Conservation (phyloP, 35 echinoderm and acorn worm species). For the Ophiothrix spiculata region DNA sequence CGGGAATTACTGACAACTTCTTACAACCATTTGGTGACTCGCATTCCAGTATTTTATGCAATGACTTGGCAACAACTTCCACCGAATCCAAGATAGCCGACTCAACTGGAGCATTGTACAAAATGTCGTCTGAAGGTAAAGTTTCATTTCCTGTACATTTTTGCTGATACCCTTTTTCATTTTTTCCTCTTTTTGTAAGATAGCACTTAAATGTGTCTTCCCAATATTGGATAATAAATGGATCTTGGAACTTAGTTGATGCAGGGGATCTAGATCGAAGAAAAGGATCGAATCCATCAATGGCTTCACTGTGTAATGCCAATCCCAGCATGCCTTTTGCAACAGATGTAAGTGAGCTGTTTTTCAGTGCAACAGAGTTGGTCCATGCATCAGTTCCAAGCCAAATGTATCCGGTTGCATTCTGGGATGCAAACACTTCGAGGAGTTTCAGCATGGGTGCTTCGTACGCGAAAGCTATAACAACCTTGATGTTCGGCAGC, state of each 20-base stretch:
- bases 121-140: slow-evolving; percentile 19
- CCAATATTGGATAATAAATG: slow-evolving; percentile 81
- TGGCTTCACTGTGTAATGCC: slow-evolving; percentile 1
- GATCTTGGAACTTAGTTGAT: slow-evolving; percentile 31
- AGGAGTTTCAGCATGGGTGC: slow-evolving; percentile 61
- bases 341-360: slow-evolving; percentile 32
- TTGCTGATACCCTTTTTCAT: background rate
- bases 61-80: slow-evolving; percentile 48
- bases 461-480: slow-evolving; percentile 73
- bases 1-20: background rate
- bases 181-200: background rate
- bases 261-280: slow-evolving; percentile 14
- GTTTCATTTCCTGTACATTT: slow-evolving; percentile 47
- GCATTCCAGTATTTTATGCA: slow-evolving; percentile 48
- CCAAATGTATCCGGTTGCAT: slow-evolving; percentile 68
- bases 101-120: slow-evolving; percentile 22
- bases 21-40: slow-evolving; percentile 11
- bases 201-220: slow-evolving; percentile 53
- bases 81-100: slow-evolving; percentile 59
- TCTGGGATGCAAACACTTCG: slow-evolving; percentile 34
- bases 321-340: slow-evolving; percentile 79
- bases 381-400: slow-evolving; percentile 74
- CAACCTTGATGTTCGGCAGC: slow-evolving; percentile 51
- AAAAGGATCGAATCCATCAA: slow-evolving; percentile 30
- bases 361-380: slow-evolving; percentile 34